Conservation (phyloP, 2,113 vertebrate species). For the Oceanodroma tethys region DNA sequence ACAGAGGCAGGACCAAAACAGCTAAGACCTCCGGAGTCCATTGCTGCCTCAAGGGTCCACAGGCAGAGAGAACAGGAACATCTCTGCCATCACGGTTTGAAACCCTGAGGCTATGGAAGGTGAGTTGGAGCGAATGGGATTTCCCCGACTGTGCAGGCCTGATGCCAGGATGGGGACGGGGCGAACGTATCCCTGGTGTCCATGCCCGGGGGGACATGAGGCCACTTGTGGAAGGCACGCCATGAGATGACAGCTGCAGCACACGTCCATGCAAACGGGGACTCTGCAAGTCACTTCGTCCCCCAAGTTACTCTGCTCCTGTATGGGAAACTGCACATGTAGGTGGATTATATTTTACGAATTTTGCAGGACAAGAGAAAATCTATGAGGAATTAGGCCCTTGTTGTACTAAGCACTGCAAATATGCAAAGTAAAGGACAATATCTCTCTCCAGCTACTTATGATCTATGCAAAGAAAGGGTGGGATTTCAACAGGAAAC, state of each 20-base stretch:
- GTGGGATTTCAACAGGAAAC: not conserved
- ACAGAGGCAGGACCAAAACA: not conserved
- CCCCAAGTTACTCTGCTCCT: not conserved
- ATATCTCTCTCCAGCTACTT: not conserved
- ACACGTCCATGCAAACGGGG: fast-evolving
- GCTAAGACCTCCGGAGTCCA: not conserved
- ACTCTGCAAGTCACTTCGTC: not conserved
- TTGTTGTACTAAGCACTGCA: not conserved
- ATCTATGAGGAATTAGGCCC: not conserved
- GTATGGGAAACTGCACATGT: not conserved
- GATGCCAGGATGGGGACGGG: not conserved
- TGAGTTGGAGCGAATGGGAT: not conserved
- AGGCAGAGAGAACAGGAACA: fast-evolving
- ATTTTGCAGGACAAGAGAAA: not conserved
- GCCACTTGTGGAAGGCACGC: not conserved
- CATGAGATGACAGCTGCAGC: not conserved
- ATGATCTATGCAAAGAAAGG: not conserved
- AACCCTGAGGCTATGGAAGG: not conserved
- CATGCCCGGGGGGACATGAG: not conserved
- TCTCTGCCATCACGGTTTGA: not conserved
- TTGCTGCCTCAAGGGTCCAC: not conserved
- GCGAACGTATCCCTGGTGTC: not conserved
- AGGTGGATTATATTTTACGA: not conserved
- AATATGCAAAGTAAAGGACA: not conserved
- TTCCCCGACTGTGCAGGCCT: not conserved